Evolutionary conservation across 1,140 invertebrate genomes (phyloP), one percentile per base, ranked within the genome.

Genomic region (Cotesia glomerata): DNA sequence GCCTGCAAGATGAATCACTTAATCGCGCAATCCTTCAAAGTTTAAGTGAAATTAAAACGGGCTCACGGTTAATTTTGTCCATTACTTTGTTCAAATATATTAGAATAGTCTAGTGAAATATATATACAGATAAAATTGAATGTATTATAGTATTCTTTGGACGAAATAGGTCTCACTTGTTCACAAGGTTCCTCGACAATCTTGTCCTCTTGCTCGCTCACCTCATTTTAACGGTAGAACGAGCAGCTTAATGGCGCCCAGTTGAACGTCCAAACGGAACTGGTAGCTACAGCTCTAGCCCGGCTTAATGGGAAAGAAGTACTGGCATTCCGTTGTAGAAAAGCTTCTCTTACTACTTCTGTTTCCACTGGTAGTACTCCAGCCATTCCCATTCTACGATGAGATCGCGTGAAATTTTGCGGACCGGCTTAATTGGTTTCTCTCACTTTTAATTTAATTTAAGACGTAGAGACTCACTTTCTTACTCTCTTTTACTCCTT

Each of bases 361-460:
- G 66, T 49, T 36, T 59, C 39, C 58, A 52, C 63, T 74, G 74
- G 72, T 74, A 74, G 13, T 45, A 32, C n/a, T 36, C n/a, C 18
- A 52, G 35, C 59, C 32, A 39, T 39, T 68, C 35, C 54, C 39
- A 36, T 16, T 71, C 39, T 69, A 69, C 59, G 63, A 71, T 49
- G 70, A 64, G 64, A 78, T 77, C 77, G 77, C 78, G 78, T 77
- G 76, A 80, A 79, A 82, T 82, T 84, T 82, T 80, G 77, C 79
- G 81, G 81, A 84, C 83, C 79, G 78, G 74, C 83, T 86, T 86
- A 85, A 86, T 85, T 83, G 84, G 78, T 82, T 85, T 80, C 78
- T 75, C 78, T 78, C 74, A 81, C 79, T 82, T 84, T 85, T 84
- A 82, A 84, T 75, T 75, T 66, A 75, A 73, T 73, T 75, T 75